Percentiles rank a stretch among this genome's conserved stretches.
Evolutionary conservation across 2,888 invertebrate genomes (phyloP).

Genomic region (Tribolium freemani): DNA sequence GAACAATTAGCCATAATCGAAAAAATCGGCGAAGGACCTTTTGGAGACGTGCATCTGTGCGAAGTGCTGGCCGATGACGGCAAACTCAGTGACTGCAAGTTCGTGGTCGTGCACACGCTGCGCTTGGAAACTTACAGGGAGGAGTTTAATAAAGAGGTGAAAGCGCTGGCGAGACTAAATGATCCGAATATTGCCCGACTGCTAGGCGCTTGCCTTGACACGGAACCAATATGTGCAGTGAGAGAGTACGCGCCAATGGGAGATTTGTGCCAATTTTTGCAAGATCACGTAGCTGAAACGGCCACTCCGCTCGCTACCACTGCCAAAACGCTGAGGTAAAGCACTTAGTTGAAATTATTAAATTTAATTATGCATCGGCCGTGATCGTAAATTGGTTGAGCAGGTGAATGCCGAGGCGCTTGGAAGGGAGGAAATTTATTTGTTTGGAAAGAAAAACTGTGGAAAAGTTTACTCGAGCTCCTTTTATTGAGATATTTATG

Average conservation of each 20-base stretch:
- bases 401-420: not conserved
- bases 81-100: conserved; percentile 64
- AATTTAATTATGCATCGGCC: not conserved
- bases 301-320: conserved; percentile 74
- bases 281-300: conserved; percentile 83
- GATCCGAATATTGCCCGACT: conserved; percentile 82
- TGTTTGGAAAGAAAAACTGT: not conserved
- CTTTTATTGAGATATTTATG: not conserved
- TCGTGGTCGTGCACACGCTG: conserved; percentile 83
- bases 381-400: not conserved
- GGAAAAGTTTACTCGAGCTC: not conserved
- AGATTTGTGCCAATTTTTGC: conserved; percentile 87
- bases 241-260: conserved; percentile 84
- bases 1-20: conserved; percentile 82
- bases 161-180: conserved; percentile 77
- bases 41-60: conserved; percentile 81
- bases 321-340: conserved; percentile 80
- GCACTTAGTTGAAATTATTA: not conserved
- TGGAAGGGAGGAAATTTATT: conserved; percentile 1
- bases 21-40: conserved; percentile 83
- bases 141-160: conserved; percentile 82
- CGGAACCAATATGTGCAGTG: conserved; percentile 82
- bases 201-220: conserved; percentile 80
- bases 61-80: conserved; percentile 69
- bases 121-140: conserved; percentile 74